Conservation (phyloP, 2,113 vertebrate genomes). For the Mastomys natalensis region DNA sequence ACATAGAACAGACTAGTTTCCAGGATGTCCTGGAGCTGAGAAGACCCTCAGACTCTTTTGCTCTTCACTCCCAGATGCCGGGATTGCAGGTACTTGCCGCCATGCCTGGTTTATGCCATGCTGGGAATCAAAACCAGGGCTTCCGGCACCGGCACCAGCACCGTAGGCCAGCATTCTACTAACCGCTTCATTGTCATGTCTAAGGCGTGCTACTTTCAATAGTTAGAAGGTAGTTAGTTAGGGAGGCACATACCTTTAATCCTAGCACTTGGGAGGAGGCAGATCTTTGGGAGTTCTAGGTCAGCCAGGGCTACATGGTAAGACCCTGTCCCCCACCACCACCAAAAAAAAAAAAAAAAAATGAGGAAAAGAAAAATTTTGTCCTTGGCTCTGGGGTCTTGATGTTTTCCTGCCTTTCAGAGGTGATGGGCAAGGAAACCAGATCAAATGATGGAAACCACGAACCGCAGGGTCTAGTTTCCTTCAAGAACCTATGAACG, state of each 20-base stretch:
- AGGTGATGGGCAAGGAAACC: neutral
- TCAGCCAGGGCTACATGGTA: neutral
- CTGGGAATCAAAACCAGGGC: too few relatives aligned
- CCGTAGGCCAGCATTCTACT: too few relatives aligned
- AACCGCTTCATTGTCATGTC: neutral
- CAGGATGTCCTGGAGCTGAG: neutral
- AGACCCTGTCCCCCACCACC: neutral
- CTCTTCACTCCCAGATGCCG: neutral
- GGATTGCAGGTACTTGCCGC: rapidly evolving
- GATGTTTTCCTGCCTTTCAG: neutral
- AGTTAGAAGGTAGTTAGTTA: too few relatives aligned
- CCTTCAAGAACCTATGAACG: neutral
- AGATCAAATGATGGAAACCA: neutral
- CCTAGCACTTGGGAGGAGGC: neutral
- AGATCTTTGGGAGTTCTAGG: neutral
- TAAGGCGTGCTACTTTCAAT: neutral
- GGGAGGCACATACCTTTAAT: neutral
- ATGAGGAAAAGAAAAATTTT: too few relatives aligned
- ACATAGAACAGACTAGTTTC: neutral
- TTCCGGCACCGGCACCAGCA: too few relatives aligned
- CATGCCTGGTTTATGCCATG: neutral
- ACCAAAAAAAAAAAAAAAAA: neutral
- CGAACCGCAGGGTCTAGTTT: neutral
- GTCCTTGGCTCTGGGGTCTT: too few relatives aligned
- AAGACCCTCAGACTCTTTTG: neutral